These are phyloP conservation scores for Ciconia boyciana DNA, from an alignment of 2,113 vertebrate genomes.

Conservation along the genomic window DNA sequence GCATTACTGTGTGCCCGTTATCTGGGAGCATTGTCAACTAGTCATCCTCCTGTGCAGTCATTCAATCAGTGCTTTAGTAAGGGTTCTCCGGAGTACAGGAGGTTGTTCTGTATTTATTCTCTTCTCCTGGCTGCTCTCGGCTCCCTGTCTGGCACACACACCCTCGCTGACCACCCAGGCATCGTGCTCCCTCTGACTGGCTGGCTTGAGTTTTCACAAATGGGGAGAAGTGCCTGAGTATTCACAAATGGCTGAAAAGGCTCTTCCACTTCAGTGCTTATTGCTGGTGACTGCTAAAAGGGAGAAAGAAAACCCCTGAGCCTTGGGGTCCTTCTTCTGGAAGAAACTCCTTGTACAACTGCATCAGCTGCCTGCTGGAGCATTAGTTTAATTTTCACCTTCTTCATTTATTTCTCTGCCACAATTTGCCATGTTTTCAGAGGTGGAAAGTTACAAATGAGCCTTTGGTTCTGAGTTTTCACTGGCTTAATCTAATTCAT, in stretches of 20 bases:
- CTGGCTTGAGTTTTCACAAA: neutral
- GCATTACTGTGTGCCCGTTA: neutral
- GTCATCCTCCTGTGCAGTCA: neutral
- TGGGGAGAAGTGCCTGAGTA: neutral
- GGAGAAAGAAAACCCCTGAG: neutral
- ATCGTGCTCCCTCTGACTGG: fast-evolving
- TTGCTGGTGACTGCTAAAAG: neutral
- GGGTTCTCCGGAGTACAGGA: neutral
- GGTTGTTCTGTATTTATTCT: neutral
- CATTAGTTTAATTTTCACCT: neutral
- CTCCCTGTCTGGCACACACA: neutral
- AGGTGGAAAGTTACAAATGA: neutral
- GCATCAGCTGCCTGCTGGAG: neutral
- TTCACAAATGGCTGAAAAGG: neutral
- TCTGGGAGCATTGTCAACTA: neutral
- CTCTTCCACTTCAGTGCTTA: neutral
- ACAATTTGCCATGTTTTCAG: neutral
- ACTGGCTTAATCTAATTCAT: neutral
- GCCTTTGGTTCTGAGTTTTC: neutral
- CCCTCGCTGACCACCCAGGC: no score
- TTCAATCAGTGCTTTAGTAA: neutral
- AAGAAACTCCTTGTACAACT: neutral
- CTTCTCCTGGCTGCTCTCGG: no score
- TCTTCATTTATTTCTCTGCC: neutral
- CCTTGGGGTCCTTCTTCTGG: neutral